Percentiles rank a stretch among this genome's conserved stretches.
Evolutionary conservation across 2,888 invertebrate genomes (phyloP).

Genomic region (Odontocolon sp.): DNA sequence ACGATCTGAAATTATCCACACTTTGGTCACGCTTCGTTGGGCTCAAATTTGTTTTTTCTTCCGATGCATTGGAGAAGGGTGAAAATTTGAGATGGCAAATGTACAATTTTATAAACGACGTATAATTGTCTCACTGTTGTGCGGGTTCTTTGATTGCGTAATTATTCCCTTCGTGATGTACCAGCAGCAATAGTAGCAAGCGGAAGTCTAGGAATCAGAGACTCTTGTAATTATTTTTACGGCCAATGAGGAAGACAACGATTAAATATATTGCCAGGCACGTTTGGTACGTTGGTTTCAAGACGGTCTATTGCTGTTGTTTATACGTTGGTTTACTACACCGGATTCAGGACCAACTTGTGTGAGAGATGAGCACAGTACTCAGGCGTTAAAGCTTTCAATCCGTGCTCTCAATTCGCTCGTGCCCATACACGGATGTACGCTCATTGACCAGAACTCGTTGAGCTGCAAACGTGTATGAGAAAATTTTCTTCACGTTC

Average conservation of each 20-base stretch:
- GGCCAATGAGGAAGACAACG: constrained; percentile 63
- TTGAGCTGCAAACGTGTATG: constrained; percentile 27
- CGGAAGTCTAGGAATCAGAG: constrained; percentile 50
- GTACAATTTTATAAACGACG: constrained; percentile 7
- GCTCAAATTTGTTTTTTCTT: constrained; percentile 25
- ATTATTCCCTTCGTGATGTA: constrained; percentile 10
- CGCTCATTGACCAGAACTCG: too few species aligned
- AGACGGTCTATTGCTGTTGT: constrained; percentile 23
- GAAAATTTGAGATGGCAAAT: not conserved
- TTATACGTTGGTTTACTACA: constrained; percentile 26
- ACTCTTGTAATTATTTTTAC: constrained; percentile 27
- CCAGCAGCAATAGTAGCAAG: constrained; percentile 25
- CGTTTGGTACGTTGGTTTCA: not conserved
- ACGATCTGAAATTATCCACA: constrained; percentile 14
- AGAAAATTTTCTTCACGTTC: constrained; percentile 30
- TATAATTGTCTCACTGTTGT: not conserved
- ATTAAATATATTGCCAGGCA: constrained; percentile 48
- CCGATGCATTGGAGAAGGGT: not conserved
- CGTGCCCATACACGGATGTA: constrained; percentile 60
- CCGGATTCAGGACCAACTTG: constrained; percentile 52
- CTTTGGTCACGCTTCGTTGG: constrained; percentile 38
- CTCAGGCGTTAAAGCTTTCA: constrained; percentile 35
- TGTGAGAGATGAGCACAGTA: constrained; percentile 12
- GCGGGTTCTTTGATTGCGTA: constrained; percentile 40
- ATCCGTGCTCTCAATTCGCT: constrained; percentile 48